A percentile compares a stretch with the other conserved stretches of the same genome.
These are phyloP conservation scores for Rutilus rutilus DNA, from an alignment of 2,113 vertebrate genomes.

Conservation along the genomic window DNA sequence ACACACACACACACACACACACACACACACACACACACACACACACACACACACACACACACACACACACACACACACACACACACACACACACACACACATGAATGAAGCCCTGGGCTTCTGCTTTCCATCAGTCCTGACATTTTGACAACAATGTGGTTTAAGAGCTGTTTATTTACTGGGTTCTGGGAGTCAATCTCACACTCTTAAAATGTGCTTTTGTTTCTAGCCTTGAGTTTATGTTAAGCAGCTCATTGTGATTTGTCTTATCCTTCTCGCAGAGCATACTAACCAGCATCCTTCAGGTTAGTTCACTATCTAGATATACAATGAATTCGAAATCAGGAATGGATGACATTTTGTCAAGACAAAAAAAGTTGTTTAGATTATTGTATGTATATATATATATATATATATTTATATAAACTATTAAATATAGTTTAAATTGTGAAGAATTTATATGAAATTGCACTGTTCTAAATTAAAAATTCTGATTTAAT, in stretches of 20 bases:
- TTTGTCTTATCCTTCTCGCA: conserved; percentile 25
- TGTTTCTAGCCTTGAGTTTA: conserved; percentile 36
- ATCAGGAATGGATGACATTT: background rate
- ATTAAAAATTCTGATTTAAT: too few relatives aligned
- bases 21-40: too few relatives aligned
- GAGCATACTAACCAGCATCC: conserved; percentile 32
- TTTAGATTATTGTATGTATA: too few relatives aligned
- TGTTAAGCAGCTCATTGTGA: conserved; percentile 42
- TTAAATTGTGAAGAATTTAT: too few relatives aligned
- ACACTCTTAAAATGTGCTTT: conserved; percentile 33
- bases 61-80: background rate
- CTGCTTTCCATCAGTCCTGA: conserved; percentile 23
- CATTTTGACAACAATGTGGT: conserved; percentile 42
- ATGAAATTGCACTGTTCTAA: too few relatives aligned
- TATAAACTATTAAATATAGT: too few relatives aligned
- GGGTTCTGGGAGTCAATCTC: conserved; percentile 35
- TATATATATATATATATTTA: too few relatives aligned
- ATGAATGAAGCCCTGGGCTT: background rate
- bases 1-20: background rate
- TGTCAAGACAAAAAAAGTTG: too few relatives aligned
- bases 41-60: background rate
- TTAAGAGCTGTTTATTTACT: conserved; percentile 44
- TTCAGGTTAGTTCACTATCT: background rate
- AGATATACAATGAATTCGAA: background rate
- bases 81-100: background rate